Evolutionary conservation across 2,888 invertebrate species (phyloP), one percentile per base, ranked within the genome.

Genomic region (Rambutsinella grinnellia): DNA sequence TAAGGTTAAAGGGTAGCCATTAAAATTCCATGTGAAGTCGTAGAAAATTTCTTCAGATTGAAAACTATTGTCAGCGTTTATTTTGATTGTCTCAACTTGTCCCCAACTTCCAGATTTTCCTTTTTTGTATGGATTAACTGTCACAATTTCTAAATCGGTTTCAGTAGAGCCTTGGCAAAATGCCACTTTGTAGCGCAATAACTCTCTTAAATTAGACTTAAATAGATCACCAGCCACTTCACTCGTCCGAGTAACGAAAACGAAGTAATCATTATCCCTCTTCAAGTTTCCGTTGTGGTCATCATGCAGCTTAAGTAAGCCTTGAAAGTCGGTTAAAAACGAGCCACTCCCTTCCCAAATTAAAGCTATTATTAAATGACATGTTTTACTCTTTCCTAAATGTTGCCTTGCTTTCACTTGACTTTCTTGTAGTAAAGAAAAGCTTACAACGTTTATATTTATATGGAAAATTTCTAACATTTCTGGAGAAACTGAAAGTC

Each of bases 1-100:
- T 61, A 74, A 61, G 60, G 46, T 60, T 56, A 74, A 60, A 0
- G 67, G 67, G 47, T 60, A 54, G 5, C 74, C 74, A 2, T 74
- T 23, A 36, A 74, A 74, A 47, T 74, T 54, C 60, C 54, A 47
- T 3, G 72, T 74, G 19, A 66, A 74, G 26, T 74, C 72, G 3
- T 5, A 0, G 26, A 74, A 74, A 8, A 72, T 26, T 3, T 21
- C 21, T 36, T 5, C 10, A n/a, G 2, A 13, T 13, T 26, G 57
- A 49, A n/a, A 5, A 5, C 5, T n/a, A 49, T 54, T 24, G 21
- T 13, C 2, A 8, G 1, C 17, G 5, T 26, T 6, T 2, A 23
- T 36, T 27, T 21, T 10, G 53, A 36, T n/a, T 57, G 58, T 49
- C 19, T 36, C 24, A 17, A 1, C 44, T 24, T 17, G 24, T 17